A percentile compares a stretch with the other conserved stretches of the same genome.
These are phyloP conservation scores for Xanthorhoe spadicearia DNA, from an alignment of 2,888 invertebrate genomes.

Conservation along the genomic window DNA sequence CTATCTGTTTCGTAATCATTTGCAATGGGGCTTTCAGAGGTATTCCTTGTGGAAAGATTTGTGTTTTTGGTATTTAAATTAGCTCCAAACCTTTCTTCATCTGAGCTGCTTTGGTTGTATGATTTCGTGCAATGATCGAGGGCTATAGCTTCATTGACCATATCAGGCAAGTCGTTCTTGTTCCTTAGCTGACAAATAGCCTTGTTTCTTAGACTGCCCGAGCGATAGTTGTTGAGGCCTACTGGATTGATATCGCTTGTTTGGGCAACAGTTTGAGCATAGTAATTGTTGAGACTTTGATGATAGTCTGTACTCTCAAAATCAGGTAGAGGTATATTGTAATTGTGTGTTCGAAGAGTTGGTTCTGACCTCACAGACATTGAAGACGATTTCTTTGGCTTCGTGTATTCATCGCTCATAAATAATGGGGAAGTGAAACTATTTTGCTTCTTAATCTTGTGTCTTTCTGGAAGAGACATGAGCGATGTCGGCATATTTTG, in stretches of 20 bases:
- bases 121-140: conserved; percentile 78
- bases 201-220: conserved; percentile 59
- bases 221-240: conserved; percentile 58
- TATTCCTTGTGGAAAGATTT: conserved; percentile 65
- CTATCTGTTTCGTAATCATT: conserved; percentile 91
- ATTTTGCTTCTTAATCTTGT: conserved; percentile 69
- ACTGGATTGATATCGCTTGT: conserved; percentile 68
- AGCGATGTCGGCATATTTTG: conserved; percentile 68
- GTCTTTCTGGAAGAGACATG: conserved; percentile 63
- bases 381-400: conserved; percentile 63
- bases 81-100: conserved; percentile 74
- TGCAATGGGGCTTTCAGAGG: conserved; percentile 71
- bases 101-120: conserved; percentile 72
- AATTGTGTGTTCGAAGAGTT: conserved; percentile 59
- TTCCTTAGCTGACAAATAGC: conserved; percentile 59
- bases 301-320: conserved; percentile 59
- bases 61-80: conserved; percentile 44
- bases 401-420: conserved; percentile 57
- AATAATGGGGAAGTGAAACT: conserved; percentile 67
- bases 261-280: conserved; percentile 64
- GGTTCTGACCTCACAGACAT: conserved; percentile 79
- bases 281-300: conserved; percentile 55
- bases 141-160: conserved; percentile 88
- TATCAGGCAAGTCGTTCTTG: conserved; percentile 83
- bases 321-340: conserved; percentile 74